Evolutionary conservation across 2,797 vertebrate genomes (phyloP), one percentile per base, ranked within the genome.

Genomic region (Pitangus sulphuratus): DNA sequence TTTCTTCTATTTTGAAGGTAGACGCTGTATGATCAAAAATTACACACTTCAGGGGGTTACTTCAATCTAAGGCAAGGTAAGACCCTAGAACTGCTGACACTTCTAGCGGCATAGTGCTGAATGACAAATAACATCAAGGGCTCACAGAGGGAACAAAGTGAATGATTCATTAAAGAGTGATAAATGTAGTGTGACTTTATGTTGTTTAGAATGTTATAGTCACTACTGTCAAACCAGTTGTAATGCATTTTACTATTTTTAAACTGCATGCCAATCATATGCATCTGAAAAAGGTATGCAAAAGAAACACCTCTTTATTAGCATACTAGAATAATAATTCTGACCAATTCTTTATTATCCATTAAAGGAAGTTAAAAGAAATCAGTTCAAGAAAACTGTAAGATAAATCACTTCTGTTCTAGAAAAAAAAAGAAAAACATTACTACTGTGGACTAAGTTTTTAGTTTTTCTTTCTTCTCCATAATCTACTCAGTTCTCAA

Each of bases 121-220:
- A 96, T 97, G 97, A 98, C 95, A 97, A 96, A 97, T 88, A 97
- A 95, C 94, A 97, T 97, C 97, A 64, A 89, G 95, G 96, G 92
- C 80, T 90, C 95, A 94, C 18, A 76, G 85, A 76, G 64, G 93
- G 93, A 97, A 91, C 79, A 91, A 94, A 97, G 97, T 65, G 90
- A 97, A 93, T 95, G 94, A 97, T 87, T 98, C 96, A 98, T 98
- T 98, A 98, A 91, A 94, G 60, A 96, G 93, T 96, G 97, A 98
- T 97, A 97, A 97, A 98, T 87, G 94, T 75, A 84, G 91, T 58
- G 72, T 58, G 95, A 90, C 93, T 97, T 87, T 95, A 89, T 47
- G 75, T 65, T 87, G 48, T 71, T 84, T 42, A 57, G 87, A 92
- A 96, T 86, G 95, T 79, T 93, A 97, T 62, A 97, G 95, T 90